Evolutionary conservation across 2,797 vertebrate species (phyloP).

Genomic region (Protosalanx chinensis): DNA sequence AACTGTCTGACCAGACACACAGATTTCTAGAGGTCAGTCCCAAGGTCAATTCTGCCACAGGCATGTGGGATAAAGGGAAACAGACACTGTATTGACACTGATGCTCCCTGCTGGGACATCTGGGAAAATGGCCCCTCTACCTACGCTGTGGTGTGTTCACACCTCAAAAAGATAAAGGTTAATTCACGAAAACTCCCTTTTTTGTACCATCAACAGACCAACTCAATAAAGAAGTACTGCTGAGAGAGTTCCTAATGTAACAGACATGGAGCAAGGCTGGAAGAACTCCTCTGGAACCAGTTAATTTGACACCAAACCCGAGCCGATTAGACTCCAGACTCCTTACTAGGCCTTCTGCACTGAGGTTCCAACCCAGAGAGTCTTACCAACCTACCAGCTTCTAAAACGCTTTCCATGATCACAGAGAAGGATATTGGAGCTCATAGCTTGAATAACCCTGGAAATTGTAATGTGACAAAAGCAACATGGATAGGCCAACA

Average conservation of each 20-base stretch:
- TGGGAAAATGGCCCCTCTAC: slow-evolving; percentile 13
- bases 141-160: background rate
- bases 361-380: background rate
- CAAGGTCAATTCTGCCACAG: slow-evolving; percentile 50
- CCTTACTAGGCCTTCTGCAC: no score
- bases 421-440: slow-evolving; percentile 22
- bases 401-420: slow-evolving; percentile 22
- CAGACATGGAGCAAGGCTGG: background rate
- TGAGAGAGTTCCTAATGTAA: background rate
- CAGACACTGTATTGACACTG: slow-evolving; percentile 9
- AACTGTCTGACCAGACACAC: slow-evolving; percentile 35
- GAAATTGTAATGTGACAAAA: slow-evolving; percentile 28
- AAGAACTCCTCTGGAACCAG: slow-evolving; percentile 6
- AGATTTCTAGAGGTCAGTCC: slow-evolving; percentile 28
- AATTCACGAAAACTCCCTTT: background rate
- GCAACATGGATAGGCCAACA: background rate
- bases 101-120: slow-evolving; percentile 1
- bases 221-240: no score
- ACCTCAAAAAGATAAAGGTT: slow-evolving; percentile 13
- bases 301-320: background rate
- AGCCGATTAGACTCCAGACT: background rate
- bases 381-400: background rate
- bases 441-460: background rate
- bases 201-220: background rate
- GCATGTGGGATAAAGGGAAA: slow-evolving; percentile 38